A percentile compares a stretch with the other conserved stretches of the same genome.
Conservation (phyloP, 2,888 invertebrate species). For the Diachrysia chrysitis region DNA sequence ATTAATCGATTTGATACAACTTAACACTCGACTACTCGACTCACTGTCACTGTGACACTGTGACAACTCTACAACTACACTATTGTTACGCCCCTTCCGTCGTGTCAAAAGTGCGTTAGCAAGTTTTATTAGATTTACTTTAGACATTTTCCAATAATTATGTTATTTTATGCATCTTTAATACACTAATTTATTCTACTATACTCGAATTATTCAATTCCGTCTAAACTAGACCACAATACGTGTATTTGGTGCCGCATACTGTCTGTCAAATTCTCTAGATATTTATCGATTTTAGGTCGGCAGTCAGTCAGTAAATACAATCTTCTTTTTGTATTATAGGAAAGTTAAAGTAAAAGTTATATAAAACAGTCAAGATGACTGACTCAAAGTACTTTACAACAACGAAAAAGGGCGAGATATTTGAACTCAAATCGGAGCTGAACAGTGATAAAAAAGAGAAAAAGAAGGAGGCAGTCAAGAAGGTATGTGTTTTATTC, state of each 20-base stretch:
- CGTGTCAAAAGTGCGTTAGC: constrained; percentile 67
- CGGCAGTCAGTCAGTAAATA: constrained; percentile 51
- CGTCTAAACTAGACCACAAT: constrained; percentile 12
- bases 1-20: neutral
- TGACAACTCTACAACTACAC: constrained; percentile 44
- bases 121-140: constrained; percentile 33
- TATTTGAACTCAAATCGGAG: constrained; percentile 99
- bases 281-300: constrained; percentile 72
- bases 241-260: constrained; percentile 29
- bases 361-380: constrained; percentile 89
- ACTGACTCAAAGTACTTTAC: constrained; percentile 99
- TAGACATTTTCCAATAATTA: constrained; percentile 12
- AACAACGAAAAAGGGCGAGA: constrained; percentile 99
- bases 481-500: constrained; percentile 92
- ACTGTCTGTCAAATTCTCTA: constrained; percentile 51
- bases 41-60: neutral
- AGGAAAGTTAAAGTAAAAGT: constrained; percentile 26
- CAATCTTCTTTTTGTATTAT: constrained; percentile 38
- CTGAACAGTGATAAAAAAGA: constrained; percentile 99
- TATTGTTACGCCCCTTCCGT: constrained; percentile 68
- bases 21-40: neutral
- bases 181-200: constrained; percentile 1
- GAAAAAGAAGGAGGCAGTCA: constrained; percentile 99
- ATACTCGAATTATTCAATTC: neutral
- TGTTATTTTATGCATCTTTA: neutral